A percentile compares a stretch with the other conserved stretches of the same genome.
These are phyloP conservation scores for Aphidoletes aphidimyza DNA, from an alignment of 2,888 invertebrate species.

Conservation along the genomic window DNA sequence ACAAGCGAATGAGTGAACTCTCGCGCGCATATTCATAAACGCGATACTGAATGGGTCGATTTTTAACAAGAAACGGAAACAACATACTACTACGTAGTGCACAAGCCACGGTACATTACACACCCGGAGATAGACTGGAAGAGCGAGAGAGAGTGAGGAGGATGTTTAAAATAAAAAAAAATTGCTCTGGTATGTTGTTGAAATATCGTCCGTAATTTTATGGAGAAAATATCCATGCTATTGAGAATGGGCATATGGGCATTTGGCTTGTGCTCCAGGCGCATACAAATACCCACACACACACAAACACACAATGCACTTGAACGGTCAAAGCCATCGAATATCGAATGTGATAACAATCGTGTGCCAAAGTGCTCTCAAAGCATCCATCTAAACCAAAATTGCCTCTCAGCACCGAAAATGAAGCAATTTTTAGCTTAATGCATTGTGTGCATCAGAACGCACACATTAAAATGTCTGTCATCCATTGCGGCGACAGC, in stretches of 20 bases:
- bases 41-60: neutral
- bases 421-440: too few species aligned
- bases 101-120: neutral
- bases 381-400: neutral
- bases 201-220: too few species aligned
- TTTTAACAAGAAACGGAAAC: slow-evolving; percentile 53
- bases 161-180: too few species aligned
- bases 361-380: slow-evolving; percentile 13
- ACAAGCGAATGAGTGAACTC: neutral
- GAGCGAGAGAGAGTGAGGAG: too few species aligned
- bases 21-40: neutral
- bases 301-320: too few species aligned
- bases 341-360: neutral
- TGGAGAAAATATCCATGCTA: too few species aligned
- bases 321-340: slow-evolving; percentile 21
- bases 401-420: too few species aligned
- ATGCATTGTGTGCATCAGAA: too few species aligned
- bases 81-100: slow-evolving; percentile 15
- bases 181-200: too few species aligned
- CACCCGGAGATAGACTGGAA: neutral
- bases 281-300: neutral
- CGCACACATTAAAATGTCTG: neutral
- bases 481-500: neutral
- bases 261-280: neutral
- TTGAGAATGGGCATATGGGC: too few species aligned